phyloP scores from a whole-genome alignment of 2,888 invertebrate species.

The Hirtodrosophila duncani region DNA sequence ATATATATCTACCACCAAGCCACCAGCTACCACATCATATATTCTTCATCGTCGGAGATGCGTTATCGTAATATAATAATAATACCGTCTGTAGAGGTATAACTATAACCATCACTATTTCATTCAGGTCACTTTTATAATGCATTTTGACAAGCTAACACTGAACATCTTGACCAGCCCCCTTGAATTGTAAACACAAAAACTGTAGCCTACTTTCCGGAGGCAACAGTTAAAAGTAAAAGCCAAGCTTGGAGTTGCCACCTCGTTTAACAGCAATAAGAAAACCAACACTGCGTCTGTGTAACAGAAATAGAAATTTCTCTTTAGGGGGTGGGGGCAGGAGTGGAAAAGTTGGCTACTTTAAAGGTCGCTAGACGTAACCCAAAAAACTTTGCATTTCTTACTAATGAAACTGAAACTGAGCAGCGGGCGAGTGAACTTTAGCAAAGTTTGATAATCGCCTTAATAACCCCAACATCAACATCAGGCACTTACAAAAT shows the following conservation, averaged over 20 bases:
- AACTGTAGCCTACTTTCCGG: constrained; percentile 49
- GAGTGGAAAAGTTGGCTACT: constrained; percentile 2
- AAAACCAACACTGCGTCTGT: neutral
- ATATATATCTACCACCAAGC: no score
- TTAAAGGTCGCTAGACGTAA: neutral
- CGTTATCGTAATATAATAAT: no score
- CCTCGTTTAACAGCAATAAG: neutral
- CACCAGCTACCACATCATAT: no score
- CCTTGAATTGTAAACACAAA: constrained; percentile 5
- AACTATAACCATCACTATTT: no score
- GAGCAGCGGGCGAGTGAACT: constrained; percentile 12
- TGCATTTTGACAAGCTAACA: no score
- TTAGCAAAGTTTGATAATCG: no score
- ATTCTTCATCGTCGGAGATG: no score
- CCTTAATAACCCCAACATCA: no score
- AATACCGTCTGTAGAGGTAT: no score
- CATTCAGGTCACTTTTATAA: no score
- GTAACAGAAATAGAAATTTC: neutral
- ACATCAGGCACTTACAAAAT: constrained; percentile 8
- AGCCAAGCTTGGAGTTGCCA: constrained; percentile 47
- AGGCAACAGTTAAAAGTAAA: constrained; percentile 6
- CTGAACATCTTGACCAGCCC: no score
- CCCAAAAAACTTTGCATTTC: constrained; percentile 9
- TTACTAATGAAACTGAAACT: constrained; percentile 24
- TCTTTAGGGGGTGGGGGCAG: neutral